These are phyloP conservation scores for Rutilus rutilus DNA, from an alignment of 2,113 vertebrate species.

Conservation along the genomic window DNA sequence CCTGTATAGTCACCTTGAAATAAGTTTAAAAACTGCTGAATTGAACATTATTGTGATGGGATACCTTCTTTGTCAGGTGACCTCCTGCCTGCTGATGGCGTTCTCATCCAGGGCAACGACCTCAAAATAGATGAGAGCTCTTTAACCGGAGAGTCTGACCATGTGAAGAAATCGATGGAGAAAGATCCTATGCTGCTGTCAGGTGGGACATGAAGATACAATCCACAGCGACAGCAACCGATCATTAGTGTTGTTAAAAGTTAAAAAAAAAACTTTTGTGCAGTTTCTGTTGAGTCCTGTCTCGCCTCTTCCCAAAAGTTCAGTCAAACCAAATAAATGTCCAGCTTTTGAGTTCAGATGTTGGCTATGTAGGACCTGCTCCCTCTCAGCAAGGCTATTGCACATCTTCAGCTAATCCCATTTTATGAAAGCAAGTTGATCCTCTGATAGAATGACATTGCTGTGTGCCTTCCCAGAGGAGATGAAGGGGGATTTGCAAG, in stretches of 20 bases:
- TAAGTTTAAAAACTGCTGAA: neutral
- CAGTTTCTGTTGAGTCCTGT: neutral
- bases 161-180: slow-evolving; percentile 91
- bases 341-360: neutral
- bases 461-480: slow-evolving; percentile 47
- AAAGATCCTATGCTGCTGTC: slow-evolving; percentile 97
- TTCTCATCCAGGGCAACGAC: slow-evolving; percentile 97
- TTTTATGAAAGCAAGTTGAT: slow-evolving; percentile 53
- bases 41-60: neutral
- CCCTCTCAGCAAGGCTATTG: neutral
- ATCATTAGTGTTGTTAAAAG: too few relatives aligned
- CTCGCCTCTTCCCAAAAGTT: neutral
- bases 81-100: slow-evolving; percentile 93
- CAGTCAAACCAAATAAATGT: neutral
- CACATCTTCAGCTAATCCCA: slow-evolving; percentile 51
- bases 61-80: slow-evolving; percentile 80
- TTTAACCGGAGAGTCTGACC: slow-evolving; percentile 97
- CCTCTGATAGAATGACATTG: slow-evolving; percentile 50
- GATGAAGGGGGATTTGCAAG: slow-evolving; percentile 34
- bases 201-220: slow-evolving; percentile 73
- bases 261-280: too few relatives aligned
- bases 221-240: neutral
- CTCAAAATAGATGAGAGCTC: slow-evolving; percentile 99
- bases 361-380: neutral
- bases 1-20: neutral